A percentile compares a stretch with the other conserved stretches of the same genome.
These are phyloP conservation scores for Lycorma delicatula DNA, from an alignment of 1,140 invertebrate species.

Conservation along the genomic window DNA sequence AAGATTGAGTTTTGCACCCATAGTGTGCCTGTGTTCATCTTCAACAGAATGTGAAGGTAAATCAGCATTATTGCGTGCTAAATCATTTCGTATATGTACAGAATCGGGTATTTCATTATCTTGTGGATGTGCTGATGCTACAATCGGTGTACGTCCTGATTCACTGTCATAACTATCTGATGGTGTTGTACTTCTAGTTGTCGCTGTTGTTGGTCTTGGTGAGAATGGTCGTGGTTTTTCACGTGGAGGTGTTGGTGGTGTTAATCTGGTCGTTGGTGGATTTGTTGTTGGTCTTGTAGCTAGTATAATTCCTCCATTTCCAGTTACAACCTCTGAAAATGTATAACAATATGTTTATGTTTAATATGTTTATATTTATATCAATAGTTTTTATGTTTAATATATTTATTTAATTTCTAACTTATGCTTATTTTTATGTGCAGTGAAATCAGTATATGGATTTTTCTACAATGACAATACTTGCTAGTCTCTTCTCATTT, in stretches of 20 bases:
- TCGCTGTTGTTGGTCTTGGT: conserved; percentile 20
- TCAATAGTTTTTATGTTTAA: neutral
- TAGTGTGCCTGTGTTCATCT: conserved; percentile 49
- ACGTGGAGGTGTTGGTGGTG: conserved; percentile 27
- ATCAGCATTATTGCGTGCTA: conserved; percentile 45
- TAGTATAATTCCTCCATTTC: conserved; percentile 32
- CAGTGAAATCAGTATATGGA: too few relatives aligned
- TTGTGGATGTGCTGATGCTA: conserved; percentile 46
- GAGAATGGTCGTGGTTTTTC: conserved; percentile 30
- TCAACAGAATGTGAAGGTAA: conserved; percentile 53
- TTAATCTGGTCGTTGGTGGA: conserved; percentile 35
- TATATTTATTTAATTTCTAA: conserved; percentile 20
- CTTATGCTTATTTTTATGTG: too few relatives aligned
- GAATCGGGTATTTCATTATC: conserved; percentile 50
- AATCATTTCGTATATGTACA: conserved; percentile 42
- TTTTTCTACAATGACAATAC: too few relatives aligned
- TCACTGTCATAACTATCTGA: conserved; percentile 25
- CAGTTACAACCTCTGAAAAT: conserved; percentile 27
- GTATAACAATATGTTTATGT: neutral
- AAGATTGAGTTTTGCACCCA: conserved; percentile 67
- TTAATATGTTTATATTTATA: too few relatives aligned
- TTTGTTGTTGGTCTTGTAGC: conserved; percentile 31
- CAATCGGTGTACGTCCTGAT: conserved; percentile 41
- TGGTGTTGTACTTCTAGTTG: conserved; percentile 4
- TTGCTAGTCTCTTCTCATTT: neutral